These are phyloP conservation scores for Drosophila ficusphila DNA, from an alignment of 1,140 invertebrate species.

Conservation along the genomic window DNA sequence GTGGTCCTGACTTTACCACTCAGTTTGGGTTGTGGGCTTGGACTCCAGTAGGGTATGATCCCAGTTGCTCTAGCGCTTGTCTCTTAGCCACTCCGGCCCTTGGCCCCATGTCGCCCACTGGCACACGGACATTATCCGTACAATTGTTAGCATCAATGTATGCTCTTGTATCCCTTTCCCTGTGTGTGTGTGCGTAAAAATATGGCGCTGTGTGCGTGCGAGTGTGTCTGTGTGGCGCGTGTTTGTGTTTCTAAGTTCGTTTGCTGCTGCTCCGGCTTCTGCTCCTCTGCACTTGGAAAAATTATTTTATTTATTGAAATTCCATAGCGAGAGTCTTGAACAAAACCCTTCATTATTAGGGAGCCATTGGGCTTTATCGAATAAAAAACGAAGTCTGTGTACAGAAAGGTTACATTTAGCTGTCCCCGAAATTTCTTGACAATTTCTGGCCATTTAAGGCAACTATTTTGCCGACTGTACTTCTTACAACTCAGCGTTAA, in stretches of 20 bases:
- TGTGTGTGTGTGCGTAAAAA: conserved; percentile 32
- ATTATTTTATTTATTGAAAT: too few species aligned
- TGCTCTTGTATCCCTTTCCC: conserved; percentile 33
- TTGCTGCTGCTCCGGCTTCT: conserved; percentile 52
- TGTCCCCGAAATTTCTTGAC: too few species aligned
- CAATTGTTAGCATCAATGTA: conserved; percentile 52
- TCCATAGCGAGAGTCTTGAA: too few species aligned
- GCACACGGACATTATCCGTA: conserved; percentile 49
- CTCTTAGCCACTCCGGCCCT: neutral
- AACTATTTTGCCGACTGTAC: neutral
- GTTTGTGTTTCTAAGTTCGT: conserved; percentile 78
- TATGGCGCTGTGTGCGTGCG: conserved; percentile 28
- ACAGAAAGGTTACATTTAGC: too few species aligned
- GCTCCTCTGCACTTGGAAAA: neutral
- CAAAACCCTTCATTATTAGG: too few species aligned
- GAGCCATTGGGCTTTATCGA: too few species aligned
- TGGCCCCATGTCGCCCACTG: conserved; percentile 1
- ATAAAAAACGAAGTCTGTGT: too few species aligned
- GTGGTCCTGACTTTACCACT: conserved; percentile 4
- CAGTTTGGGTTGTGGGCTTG: conserved; percentile 21
- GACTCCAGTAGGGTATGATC: conserved; percentile 18
- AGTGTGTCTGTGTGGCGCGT: conserved; percentile 57
- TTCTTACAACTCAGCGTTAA: conserved; percentile 67
- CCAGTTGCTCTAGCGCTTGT: conserved; percentile 18
- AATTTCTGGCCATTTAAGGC: neutral